These are phyloP conservation scores for Eucriotettix oculatus DNA, from an alignment of 2,888 invertebrate species.

Conservation along the genomic window DNA sequence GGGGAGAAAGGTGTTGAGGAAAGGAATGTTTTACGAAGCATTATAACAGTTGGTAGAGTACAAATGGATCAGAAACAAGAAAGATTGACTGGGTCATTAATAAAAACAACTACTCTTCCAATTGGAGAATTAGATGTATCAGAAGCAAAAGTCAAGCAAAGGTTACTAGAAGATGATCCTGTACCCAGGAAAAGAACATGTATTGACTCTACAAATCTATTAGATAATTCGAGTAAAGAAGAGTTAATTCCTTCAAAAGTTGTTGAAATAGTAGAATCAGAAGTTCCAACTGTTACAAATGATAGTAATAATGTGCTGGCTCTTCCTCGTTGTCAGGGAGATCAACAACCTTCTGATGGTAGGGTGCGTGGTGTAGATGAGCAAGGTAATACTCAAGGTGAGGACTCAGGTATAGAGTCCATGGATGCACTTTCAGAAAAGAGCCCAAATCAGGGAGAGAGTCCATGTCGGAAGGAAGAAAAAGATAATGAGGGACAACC, in stretches of 20 bases:
- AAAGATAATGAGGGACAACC: constrained; percentile 15
- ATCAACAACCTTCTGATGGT: constrained; percentile 14
- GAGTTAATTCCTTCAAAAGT: not conserved
- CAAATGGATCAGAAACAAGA: not conserved
- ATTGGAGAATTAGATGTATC: constrained; percentile 30
- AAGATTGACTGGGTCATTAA: not conserved
- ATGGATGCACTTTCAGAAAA: constrained; percentile 90
- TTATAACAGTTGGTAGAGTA: constrained; percentile 6
- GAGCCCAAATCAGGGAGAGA: constrained; percentile 62
- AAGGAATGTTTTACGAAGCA: constrained; percentile 1
- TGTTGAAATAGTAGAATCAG: not conserved
- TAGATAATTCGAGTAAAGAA: constrained; percentile 1
- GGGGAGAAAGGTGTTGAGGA: not conserved
- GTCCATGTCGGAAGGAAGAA: constrained; percentile 23
- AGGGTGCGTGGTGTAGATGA: constrained; percentile 16
- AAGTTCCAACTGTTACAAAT: not conserved
- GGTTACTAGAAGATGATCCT: constrained; percentile 30
- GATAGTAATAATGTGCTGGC: not conserved
- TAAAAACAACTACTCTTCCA: constrained; percentile 17
- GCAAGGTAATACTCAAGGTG: constrained; percentile 41
- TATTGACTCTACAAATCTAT: not conserved
- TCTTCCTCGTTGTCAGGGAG: constrained; percentile 1
- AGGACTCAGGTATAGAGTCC: constrained; percentile 82
- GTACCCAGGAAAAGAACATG: constrained; percentile 1
- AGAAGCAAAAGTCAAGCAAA: constrained; percentile 41